These are phyloP conservation scores for Homarus americanus DNA, from an alignment of 1,140 invertebrate species.

Conservation along the genomic window DNA sequence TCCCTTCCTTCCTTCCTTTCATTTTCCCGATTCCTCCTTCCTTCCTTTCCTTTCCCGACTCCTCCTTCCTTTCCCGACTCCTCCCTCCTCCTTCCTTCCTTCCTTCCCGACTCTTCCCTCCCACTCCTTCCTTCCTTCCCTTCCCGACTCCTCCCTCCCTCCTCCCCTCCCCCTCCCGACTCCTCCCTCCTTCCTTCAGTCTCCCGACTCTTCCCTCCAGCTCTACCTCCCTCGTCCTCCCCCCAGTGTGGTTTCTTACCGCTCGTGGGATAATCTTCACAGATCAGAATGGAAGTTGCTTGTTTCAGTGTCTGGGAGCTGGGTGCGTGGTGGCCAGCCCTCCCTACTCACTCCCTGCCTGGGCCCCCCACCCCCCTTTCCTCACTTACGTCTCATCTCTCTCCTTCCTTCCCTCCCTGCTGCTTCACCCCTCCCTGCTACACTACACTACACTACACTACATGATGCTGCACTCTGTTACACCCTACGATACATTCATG, in stretches of 20 bases:
- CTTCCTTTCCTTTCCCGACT: neutral
- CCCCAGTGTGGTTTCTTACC: neutral
- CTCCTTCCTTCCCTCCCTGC: neutral
- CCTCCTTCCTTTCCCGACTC: too few species aligned
- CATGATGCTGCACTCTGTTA: too few species aligned
- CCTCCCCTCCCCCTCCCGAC: neutral
- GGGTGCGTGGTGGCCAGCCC: neutral
- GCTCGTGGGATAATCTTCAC: conserved; percentile 30
- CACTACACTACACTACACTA: too few species aligned
- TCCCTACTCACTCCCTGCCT: too few species aligned
- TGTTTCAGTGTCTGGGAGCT: neutral
- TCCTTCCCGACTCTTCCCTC: neutral
- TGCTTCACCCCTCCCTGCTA: neutral
- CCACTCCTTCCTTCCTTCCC: neutral
- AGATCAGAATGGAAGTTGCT: conserved; percentile 20
- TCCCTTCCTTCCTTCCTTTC: neutral
- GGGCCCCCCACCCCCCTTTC: too few species aligned
- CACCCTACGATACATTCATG: too few species aligned
- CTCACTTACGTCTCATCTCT: neutral
- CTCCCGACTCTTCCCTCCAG: too few species aligned
- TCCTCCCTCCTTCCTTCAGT: neutral
- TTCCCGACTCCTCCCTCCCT: neutral
- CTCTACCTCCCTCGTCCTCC: neutral
- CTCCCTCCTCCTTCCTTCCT: neutral
- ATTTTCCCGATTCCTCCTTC: neutral